These are phyloP conservation scores for Tiaroga cobitis DNA, from an alignment of 2,797 vertebrate genomes.

Conservation along the genomic window DNA sequence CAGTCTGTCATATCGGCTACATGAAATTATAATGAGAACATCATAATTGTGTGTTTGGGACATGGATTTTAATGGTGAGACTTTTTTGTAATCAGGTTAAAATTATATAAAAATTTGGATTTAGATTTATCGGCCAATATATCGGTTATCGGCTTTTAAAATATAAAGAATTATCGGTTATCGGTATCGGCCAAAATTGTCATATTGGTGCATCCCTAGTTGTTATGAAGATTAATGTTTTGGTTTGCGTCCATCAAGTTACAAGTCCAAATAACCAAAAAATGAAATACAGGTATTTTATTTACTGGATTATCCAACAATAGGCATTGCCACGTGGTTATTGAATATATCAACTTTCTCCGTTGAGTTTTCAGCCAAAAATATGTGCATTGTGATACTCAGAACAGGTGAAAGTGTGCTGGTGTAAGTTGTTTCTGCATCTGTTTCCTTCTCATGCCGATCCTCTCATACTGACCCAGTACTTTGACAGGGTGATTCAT, in stretches of 20 bases:
- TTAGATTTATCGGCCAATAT: too few species aligned
- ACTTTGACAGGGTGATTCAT: conserved; percentile 47
- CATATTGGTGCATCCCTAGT: too few species aligned
- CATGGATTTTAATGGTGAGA: too few species aligned
- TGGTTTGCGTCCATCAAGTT: not conserved
- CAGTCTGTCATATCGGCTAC: too few species aligned
- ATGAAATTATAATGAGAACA: too few species aligned
- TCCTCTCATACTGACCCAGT: not conserved
- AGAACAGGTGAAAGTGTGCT: not conserved
- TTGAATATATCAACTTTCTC: not conserved
- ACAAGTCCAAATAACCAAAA: not conserved
- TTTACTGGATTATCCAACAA: not conserved
- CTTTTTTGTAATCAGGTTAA: too few species aligned
- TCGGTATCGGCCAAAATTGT: too few species aligned
- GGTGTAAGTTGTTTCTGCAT: not conserved
- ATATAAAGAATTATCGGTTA: too few species aligned
- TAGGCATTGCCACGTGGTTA: not conserved
- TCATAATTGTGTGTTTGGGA: too few species aligned
- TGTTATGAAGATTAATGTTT: not conserved
- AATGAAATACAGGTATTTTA: not conserved
- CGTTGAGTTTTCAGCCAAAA: not conserved
- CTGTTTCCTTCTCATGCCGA: not conserved
- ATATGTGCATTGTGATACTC: not conserved
- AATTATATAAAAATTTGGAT: too few species aligned
- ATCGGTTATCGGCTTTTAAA: too few species aligned